Base-by-base conservation (phyloP, 2,113 vertebrate species). In the Turdus rufiventris region DNA sequence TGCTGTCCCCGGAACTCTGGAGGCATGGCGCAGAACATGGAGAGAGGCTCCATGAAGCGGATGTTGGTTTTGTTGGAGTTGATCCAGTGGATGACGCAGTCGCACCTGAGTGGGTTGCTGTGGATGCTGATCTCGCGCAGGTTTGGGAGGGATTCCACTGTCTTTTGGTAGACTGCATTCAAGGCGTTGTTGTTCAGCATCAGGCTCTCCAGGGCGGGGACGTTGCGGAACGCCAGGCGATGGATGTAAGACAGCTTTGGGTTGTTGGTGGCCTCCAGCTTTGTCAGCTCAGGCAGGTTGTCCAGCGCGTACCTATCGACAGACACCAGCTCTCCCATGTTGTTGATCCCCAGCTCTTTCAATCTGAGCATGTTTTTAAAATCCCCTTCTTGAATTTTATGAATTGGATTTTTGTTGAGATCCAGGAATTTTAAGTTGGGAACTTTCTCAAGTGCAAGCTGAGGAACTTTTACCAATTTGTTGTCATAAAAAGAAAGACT, bases 401-500 rank as follows among this genome's bases (percentile, higher is more conserved):
- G 99, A 36, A 99, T 98, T 1, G 99, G 99, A 13, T 99, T 99
- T 97, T 99, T 99, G 97, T 99, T 99, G 92, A 99, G 98, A 97
- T 99, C 99, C 87, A 99, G 96, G 96, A 99, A 99, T 95, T 99
- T 99, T 67, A 99, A 97, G 92, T 99, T 99, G 42, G 99, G 98
- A 70, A 99, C 98, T 95, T 99, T 99, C 92, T 99, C 99, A 33
- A 99, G 98, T n/a, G 99, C 99, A 50, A 98, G 98, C 68, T 99
- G 99, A 76, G 99, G 99, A 85, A 99, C 98, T 93, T 93, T 98
- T 50, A 98, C 97, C 91, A 99, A 91, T 89, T 98, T 99, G 96
- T 99, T 99, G 91, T 99, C 99, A 31, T 99, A 99, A 93, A 99
- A 99, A 7, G 99, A 99, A 58, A 99, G 98, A 66, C 99, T 99